A percentile compares a stretch with the other conserved stretches of the same genome.
phyloP scores from a whole-genome alignment of 2,113 vertebrate species.

The Mesembrinibis cayennensis region DNA sequence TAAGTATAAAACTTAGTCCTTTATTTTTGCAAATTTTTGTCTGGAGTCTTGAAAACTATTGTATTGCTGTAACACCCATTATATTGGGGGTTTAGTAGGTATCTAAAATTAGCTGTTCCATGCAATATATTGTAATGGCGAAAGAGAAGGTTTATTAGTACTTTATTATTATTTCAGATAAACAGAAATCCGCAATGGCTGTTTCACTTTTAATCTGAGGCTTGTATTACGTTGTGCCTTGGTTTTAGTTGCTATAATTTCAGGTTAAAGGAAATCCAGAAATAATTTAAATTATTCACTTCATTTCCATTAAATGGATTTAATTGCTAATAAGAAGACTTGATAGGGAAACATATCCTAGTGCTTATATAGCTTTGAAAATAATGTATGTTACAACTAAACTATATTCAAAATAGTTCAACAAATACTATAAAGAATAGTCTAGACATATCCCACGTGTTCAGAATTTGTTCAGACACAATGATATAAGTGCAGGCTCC shows the following conservation, averaged over 20 bases:
- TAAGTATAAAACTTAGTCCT: background rate
- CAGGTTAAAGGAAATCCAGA: background rate
- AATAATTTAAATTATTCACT: background rate
- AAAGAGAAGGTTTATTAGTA: background rate
- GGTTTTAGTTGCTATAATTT: slow-evolving; percentile 42
- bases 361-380: background rate
- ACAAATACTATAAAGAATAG: background rate
- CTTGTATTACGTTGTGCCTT: slow-evolving; percentile 71
- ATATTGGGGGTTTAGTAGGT: slow-evolving; percentile 39
- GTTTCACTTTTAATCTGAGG: slow-evolving; percentile 33
- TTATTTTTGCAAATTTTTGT: slow-evolving; percentile 64
- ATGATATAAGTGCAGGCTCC: background rate
- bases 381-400: background rate
- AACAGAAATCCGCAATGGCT: background rate
- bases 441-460: background rate
- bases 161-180: slow-evolving; percentile 20
- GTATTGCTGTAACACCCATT: slow-evolving; percentile 42
- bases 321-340: background rate
- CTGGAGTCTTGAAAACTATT: slow-evolving; percentile 49
- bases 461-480: background rate
- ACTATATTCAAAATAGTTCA: background rate
- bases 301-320: background rate
- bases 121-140: background rate
- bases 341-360: background rate
- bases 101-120: background rate